Base-by-base conservation (phyloP, 2,888 invertebrate species). In the Willowsia nigromaculata region DNA sequence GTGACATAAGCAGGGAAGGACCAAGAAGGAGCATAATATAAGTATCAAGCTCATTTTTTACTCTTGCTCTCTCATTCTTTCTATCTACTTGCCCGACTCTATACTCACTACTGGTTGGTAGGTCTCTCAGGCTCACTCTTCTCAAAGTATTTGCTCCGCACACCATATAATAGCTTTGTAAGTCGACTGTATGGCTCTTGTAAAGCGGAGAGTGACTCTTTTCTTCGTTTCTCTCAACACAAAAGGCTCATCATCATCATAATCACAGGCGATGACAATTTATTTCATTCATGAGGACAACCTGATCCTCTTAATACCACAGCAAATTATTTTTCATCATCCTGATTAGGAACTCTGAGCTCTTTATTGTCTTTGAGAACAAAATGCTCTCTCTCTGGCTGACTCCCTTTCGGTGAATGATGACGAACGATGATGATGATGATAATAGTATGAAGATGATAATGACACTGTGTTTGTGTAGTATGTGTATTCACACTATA, bases 241-340 rank as follows among this genome's bases (percentile, higher is more conserved):
- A 88, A 88, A 83, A 84, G 68, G 82, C 84, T 85, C 89, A 89
- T 84, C 84, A 88, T 89, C 88, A 71, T 89, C 89, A 89, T 85
- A 89, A 89, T 89, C 89, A 89, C 85, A 89, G 85, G 85, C 89
- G 89, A 89, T 82, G 89, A 89, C 89, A 89, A 89, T 89, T 89
- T 89, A 89, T 90, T 90, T 90, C 88, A 85, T 90, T 90, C 88
- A 85, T 89, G 86, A 89, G 88, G 88, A 90, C 84, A 88, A 89
- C 88, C 88, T 90, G 88, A 90, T 90, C 90, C 90, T 89, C 89
- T 89, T 89, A 89, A 89, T 89, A 89, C 89, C 89, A 85, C 89
- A 89, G 85, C 68, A 89, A 89, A 89, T 89, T 89, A 89, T 89
- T 89, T 89, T 89, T 89, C 89, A 89, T 85, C 82, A 89, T 89